These are phyloP conservation scores for Pammene aurita DNA, from an alignment of 2,888 invertebrate species.

Conservation along the genomic window DNA sequence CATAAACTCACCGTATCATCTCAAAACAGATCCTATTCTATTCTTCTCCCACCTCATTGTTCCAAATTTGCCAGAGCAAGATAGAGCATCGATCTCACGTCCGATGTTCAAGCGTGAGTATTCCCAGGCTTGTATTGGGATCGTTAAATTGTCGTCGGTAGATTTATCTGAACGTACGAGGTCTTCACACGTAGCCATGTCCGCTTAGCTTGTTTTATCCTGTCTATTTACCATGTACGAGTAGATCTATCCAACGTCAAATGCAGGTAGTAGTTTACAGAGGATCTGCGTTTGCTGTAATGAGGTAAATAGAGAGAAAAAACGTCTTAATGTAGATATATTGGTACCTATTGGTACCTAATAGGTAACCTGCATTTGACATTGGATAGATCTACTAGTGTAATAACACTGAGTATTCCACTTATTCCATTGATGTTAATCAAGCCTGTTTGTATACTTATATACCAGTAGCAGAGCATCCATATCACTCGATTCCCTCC, in stretches of 20 bases:
- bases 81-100: slow-evolving; percentile 4
- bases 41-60: background rate
- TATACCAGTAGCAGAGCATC: no score
- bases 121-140: slow-evolving; percentile 38
- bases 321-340: no score
- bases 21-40: background rate
- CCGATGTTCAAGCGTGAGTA: background rate
- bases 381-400: no score
- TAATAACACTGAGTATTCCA: no score
- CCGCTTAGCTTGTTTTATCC: slow-evolving; percentile 30
- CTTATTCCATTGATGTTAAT: no score
- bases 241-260: slow-evolving; percentile 12
- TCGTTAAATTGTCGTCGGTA: slow-evolving; percentile 45
- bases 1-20: slow-evolving; percentile 7
- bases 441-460: no score
- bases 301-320: no score
- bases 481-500: no score
- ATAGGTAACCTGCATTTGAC: no score
- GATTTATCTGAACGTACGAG: slow-evolving; percentile 42
- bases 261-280: background rate
- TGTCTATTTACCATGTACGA: slow-evolving; percentile 19
- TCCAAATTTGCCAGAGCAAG: background rate
- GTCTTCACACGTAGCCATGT: slow-evolving; percentile 38
- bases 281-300: background rate
- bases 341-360: no score